A percentile compares a stretch with the other conserved stretches of the same genome.
Conservation (phyloP, 2,113 vertebrate species). For the Numenius arquata region DNA sequence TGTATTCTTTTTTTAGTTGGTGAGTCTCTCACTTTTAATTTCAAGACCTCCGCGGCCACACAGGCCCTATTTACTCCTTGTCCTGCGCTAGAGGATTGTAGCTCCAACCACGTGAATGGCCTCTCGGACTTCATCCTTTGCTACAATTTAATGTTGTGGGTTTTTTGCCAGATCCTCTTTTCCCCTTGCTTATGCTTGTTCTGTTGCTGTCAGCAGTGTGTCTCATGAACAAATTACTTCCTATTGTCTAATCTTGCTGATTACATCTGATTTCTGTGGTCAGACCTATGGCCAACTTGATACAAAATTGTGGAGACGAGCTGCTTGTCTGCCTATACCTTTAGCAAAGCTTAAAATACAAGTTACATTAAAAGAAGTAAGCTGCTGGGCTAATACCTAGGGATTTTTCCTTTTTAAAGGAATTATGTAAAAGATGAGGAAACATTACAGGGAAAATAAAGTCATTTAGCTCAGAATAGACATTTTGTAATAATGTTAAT, state of each 20-base stretch:
- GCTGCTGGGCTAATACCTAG: not conserved
- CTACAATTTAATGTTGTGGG: not conserved
- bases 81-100: not conserved
- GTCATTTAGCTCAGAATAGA: not conserved
- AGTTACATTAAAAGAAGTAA: not conserved
- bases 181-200: not conserved
- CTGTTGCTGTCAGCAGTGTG: not conserved
- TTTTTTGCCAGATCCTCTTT: not conserved
- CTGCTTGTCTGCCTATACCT: not conserved
- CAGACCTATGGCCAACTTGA: not conserved
- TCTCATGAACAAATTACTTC: too few species aligned
- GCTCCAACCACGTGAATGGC: not conserved
- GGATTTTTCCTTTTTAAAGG: not conserved
- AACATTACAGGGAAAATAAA: not conserved
- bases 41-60: not conserved
- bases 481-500: not conserved
- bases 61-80: not conserved
- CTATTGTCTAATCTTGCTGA: too few species aligned
- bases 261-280: not conserved
- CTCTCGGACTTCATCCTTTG: not conserved
- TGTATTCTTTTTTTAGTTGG: not conserved
- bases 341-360: not conserved
- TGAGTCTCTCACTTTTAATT: not conserved
- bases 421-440: not conserved
- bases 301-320: not conserved